These are phyloP conservation scores for Heterochromis multidens DNA, from an alignment of 2,113 vertebrate genomes.

Conservation along the genomic window DNA sequence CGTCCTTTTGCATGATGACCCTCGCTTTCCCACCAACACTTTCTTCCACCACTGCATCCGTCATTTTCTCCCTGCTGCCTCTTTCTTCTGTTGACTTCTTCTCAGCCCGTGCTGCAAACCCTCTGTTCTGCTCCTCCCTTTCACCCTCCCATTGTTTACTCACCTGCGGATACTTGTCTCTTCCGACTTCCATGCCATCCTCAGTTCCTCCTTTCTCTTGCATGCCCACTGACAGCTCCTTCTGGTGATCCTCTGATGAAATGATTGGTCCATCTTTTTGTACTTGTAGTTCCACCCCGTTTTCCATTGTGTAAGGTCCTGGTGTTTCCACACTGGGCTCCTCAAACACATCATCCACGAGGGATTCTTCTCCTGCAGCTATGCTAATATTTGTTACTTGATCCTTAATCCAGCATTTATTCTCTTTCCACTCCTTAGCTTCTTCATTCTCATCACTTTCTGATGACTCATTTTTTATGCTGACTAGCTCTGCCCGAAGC, in stretches of 20 bases:
- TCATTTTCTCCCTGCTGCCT: not conserved
- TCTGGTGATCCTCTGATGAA: not conserved
- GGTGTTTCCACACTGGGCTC: constrained; percentile 3
- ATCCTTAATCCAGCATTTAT: not conserved
- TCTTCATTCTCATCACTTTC: constrained; percentile 77
- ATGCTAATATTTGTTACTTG: not conserved
- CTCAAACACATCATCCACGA: constrained; percentile 63
- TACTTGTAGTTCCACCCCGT: not conserved
- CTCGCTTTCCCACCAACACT: not conserved
- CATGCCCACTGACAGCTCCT: constrained; percentile 1
- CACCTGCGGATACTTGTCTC: constrained; percentile 56
- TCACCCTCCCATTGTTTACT: constrained; percentile 31
- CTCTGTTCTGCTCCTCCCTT: constrained; percentile 38
- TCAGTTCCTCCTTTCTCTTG: not conserved
- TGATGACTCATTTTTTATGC: constrained; percentile 80
- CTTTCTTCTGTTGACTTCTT: constrained; percentile 10
- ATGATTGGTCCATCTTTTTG: not conserved
- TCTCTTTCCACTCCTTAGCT: constrained; percentile 28
- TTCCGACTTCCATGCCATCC: not conserved
- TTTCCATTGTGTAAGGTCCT: not conserved
- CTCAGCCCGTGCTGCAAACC: not conserved
- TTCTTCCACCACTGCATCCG: not conserved
- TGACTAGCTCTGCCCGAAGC: constrained; percentile 74
- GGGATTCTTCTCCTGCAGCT: not conserved
- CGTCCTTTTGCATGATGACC: not conserved